Conservation (phyloP, 2,113 vertebrate species). For the Lontra canadensis region DNA sequence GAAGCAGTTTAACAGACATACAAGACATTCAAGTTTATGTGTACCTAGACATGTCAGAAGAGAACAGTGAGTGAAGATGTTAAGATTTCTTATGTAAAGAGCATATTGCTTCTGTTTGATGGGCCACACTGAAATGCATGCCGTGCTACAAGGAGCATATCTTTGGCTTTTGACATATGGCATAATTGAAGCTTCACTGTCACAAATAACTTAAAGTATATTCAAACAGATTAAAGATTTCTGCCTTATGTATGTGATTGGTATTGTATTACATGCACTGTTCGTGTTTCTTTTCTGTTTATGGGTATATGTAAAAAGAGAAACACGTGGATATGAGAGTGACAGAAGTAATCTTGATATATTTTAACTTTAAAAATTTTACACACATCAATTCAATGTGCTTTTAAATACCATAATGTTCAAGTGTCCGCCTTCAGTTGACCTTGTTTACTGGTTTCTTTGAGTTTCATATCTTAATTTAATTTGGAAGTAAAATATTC, state of each 20-base stretch:
- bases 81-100: background rate
- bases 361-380: background rate
- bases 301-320: background rate
- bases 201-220: background rate
- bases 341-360: background rate
- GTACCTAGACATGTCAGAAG: background rate
- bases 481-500: slow-evolving; percentile 42
- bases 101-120: background rate
- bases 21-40: background rate
- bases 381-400: background rate
- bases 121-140: background rate
- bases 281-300: background rate
- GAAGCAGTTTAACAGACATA: background rate
- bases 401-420: background rate
- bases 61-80: background rate
- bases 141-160: background rate
- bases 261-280: background rate
- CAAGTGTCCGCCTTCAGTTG: background rate
- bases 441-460: background rate
- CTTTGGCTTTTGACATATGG: background rate
- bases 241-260: background rate
- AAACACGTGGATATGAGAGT: background rate
- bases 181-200: background rate
- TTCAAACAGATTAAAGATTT: background rate
- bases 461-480: slow-evolving; percentile 14